Base-by-base conservation (phyloP, 2,113 vertebrate genomes). In the Apodemus speciosus region DNA sequence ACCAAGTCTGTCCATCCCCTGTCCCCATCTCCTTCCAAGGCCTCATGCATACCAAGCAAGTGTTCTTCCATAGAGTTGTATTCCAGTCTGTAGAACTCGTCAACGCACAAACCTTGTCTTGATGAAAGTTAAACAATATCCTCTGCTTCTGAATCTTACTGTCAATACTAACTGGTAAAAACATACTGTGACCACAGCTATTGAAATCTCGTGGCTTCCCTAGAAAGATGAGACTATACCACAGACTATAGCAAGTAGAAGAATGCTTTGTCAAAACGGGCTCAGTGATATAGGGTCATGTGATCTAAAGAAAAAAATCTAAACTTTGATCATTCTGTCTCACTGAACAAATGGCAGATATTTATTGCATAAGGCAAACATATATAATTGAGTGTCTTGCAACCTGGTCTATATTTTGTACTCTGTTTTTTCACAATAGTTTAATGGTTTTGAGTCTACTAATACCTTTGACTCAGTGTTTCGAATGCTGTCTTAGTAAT, bases 381-480 rank as follows among this genome's bases (percentile, higher is more conserved):
- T 84, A 10, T 51, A 71, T 72, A 40, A 68, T 53, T 21, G 25
- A 94, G 23, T 76, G 53, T 85, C 64, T 93, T 96, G 69, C 20
- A 95, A 35, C 30, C 30, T 51, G 46, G 32, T 35, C 4, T 20
- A 2, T 88, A 5, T 53, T 94, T 91, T 85, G 51, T 56, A 56
- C 6, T 56, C 10, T n/a, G 8, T 71, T 75, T 0, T 94, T 94
- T 93, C 2, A 79, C 11, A 68, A 4, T 94, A 73, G n/a, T 13
- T 84, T 92, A 89, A 71, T 71, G 25, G n/a, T 90, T 88, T 92
- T 88, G 90, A 92, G 49, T 89, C 35, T 38, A 9, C 85, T 71
- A 64, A 91, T 92, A 60, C 53, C 69, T 89, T 93, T 62, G 81
- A 18, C 76, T 86, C 89, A 58, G 30, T 13, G 49, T 94, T 90